A percentile compares a stretch with the other conserved stretches of the same genome.
phyloP scores from a whole-genome alignment of 2,797 vertebrate genomes.

The Mus caroli region DNA sequence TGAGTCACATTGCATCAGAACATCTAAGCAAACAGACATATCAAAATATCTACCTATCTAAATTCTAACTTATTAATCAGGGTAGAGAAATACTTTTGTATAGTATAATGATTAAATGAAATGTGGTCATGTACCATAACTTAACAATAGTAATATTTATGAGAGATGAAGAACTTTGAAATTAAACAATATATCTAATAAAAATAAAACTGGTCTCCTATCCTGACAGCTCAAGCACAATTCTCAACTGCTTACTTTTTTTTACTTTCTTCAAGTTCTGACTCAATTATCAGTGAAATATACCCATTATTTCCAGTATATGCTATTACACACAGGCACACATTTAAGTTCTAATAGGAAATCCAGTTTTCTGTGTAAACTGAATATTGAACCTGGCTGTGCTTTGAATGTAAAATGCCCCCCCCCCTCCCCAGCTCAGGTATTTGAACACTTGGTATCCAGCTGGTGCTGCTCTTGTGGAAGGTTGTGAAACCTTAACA shows the following conservation, averaged over 20 bases:
- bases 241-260: not conserved
- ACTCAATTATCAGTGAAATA: constrained; percentile 56
- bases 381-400: constrained; percentile 24
- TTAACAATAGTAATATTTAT: constrained; percentile 44
- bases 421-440: too few species aligned
- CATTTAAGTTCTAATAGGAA: not conserved
- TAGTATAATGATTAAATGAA: not conserved
- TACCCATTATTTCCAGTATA: constrained; percentile 34
- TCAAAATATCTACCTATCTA: not conserved
- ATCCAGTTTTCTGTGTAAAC: constrained; percentile 50
- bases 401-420: not conserved
- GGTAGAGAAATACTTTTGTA: not conserved
- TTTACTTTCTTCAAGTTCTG: constrained; percentile 52
- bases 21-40: not conserved
- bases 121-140: constrained; percentile 47
- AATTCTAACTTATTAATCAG: not conserved
- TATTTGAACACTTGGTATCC: not conserved
- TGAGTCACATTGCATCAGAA: constrained; percentile 41
- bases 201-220: constrained; percentile 52
- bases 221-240: constrained; percentile 14
- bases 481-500: not conserved
- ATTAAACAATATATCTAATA: constrained; percentile 42
- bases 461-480: not conserved
- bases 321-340: constrained; percentile 34
- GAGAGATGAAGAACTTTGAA: constrained; percentile 39